phyloP scores from a whole-genome alignment of 2,888 invertebrate genomes.

The Apodemia zela region DNA sequence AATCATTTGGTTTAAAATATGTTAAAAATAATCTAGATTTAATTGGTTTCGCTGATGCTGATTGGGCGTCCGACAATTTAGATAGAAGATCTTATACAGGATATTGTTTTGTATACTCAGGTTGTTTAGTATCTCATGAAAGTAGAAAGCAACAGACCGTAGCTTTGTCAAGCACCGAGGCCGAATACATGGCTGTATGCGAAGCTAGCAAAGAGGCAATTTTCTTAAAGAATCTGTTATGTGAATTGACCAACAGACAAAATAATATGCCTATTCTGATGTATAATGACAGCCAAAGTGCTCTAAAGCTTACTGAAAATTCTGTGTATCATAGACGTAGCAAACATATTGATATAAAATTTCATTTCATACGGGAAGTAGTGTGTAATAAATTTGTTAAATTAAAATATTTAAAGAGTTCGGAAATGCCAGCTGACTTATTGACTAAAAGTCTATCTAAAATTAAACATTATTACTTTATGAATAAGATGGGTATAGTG shows the following conservation, averaged over 20 bases:
- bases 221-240: no score
- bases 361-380: constrained; percentile 21
- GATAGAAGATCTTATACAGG: constrained; percentile 38
- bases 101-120: constrained; percentile 14
- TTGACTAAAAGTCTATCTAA: constrained; percentile 21
- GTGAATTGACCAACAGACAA: no score
- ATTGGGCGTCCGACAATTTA: constrained; percentile 34
- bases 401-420: constrained; percentile 20
- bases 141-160: constrained; percentile 31
- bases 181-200: constrained; percentile 22
- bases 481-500: constrained; percentile 16
- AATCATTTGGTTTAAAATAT: constrained; percentile 22
- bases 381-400: constrained; percentile 21
- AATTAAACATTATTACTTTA: constrained; percentile 18
- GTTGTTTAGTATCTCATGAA: constrained; percentile 21
- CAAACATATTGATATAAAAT: constrained; percentile 21
- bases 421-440: constrained; percentile 22
- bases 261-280: no score
- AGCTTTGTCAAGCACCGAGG: constrained; percentile 21
- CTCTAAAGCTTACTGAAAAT: no score
- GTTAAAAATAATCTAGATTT: constrained; percentile 19
- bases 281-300: no score
- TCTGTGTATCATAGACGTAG: no score
- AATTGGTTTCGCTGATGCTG: constrained; percentile 35
- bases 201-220: no score